A percentile compares a stretch with the other conserved stretches of the same genome.
phyloP scores from a whole-genome alignment of 2,888 invertebrate genomes.

The Diadromus collaris region DNA sequence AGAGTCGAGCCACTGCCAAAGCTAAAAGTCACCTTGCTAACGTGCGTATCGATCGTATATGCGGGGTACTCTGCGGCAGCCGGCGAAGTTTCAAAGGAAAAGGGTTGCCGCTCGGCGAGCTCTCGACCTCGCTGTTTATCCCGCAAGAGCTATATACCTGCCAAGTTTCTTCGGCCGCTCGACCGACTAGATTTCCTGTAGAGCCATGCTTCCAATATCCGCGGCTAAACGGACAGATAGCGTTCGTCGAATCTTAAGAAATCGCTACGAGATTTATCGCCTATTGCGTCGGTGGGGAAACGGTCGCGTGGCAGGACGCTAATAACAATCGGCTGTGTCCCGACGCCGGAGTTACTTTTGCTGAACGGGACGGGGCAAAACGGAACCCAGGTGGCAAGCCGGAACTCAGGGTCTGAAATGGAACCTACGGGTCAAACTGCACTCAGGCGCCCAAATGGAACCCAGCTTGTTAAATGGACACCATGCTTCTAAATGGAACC shows the following conservation, averaged over 20 bases:
- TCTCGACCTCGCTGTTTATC: background rate
- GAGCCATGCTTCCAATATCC: conserved; percentile 13
- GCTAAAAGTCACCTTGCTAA: conserved; percentile 52
- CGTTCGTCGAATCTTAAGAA: conserved; percentile 25
- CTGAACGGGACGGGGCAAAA: background rate
- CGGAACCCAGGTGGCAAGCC: no score
- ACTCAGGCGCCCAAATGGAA: no score
- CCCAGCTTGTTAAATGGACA: no score
- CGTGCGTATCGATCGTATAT: conserved; percentile 51
- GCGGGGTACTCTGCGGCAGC: conserved; percentile 16
- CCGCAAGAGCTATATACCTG: background rate
- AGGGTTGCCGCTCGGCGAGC: conserved; percentile 8
- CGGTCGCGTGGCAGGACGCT: conserved; percentile 55
- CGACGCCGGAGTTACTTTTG: conserved; percentile 43
- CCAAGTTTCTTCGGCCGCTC: background rate
- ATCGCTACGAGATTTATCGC: conserved; percentile 51
- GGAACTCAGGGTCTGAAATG: no score
- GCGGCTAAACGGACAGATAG: conserved; percentile 22
- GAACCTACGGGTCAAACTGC: no score
- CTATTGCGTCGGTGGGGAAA: conserved; percentile 13
- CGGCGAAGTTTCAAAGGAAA: conserved; percentile 14
- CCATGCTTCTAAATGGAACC: no score
- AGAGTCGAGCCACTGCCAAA: conserved; percentile 24
- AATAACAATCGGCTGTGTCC: conserved; percentile 56
- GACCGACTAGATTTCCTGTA: conserved; percentile 1